Conservation (phyloP, 2,113 vertebrate genomes). For the Engystomops pustulosus region DNA sequence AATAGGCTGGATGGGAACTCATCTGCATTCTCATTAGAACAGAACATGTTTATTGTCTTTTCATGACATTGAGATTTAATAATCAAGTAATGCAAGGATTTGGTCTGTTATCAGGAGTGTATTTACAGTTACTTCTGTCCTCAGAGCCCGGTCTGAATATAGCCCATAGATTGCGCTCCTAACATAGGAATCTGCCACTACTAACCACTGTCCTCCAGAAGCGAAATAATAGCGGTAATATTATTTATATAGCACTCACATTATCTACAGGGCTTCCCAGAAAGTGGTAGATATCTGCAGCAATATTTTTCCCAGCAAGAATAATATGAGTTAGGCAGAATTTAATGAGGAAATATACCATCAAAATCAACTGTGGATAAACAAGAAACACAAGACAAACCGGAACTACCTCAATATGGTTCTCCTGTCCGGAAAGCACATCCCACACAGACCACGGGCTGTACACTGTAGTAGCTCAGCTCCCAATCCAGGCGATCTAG, state of each 20-base stretch:
- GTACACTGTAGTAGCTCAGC: too few relatives aligned
- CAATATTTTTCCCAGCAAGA: too few relatives aligned
- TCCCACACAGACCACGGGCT: too few relatives aligned
- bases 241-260: not conserved
- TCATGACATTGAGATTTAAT: constrained; percentile 1
- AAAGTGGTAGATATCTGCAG: not conserved
- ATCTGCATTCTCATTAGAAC: not conserved
- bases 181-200: not conserved
- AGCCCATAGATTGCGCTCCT: too few relatives aligned
- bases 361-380: too few relatives aligned
- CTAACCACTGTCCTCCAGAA: not conserved
- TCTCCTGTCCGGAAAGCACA: too few relatives aligned
- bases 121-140: not conserved
- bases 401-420: too few relatives aligned
- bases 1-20: not conserved
- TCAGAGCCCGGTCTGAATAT: not conserved
- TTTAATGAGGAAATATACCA: too few relatives aligned
- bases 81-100: not conserved
- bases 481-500: too few relatives aligned
- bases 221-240: not conserved
- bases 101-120: not conserved
- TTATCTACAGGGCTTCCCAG: not conserved
- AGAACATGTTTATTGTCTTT: constrained; percentile 4
- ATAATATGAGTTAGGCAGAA: too few relatives aligned
- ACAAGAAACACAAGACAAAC: too few relatives aligned